Base-by-base conservation (phyloP, 2,888 invertebrate species). In the Orthonevra nobilis region DNA sequence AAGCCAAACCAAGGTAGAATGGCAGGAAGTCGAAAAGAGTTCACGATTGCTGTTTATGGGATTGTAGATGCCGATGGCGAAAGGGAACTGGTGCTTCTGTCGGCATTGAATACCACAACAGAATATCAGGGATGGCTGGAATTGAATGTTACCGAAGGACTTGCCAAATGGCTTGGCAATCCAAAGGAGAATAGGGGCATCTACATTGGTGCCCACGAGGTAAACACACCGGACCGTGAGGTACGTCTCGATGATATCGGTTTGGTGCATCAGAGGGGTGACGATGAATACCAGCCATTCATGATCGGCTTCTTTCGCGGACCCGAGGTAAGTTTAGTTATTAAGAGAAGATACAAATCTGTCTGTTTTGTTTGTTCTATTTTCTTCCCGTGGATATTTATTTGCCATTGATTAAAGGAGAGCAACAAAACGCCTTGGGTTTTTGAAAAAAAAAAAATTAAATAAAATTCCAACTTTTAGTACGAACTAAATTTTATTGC, bases 291-390 rank as follows among this genome's bases (percentile, higher is more conserved):
- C 83, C 96, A 97, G 86, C 96, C 97, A 0, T 98, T 98, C 87
- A 92, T 98, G 91, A 97, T 97, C 6, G 96, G 95, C 0, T 98
- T 96, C 88, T 92, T 96, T 86, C 94, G 94, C 86, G 94, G 81
- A 90, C 92, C 73, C 89, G 92, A 83, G 90, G 93, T 81, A 92
- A 90, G 89, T 60, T 66, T 38, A 61, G 36, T 54, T 69, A 66
- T 54, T 73, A 56, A 61, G 38, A n/a, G n/a, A 36, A 52, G 44
- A 56, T 66, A 56, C 56, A 36, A 56, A 66, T 56, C 44, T 56
- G 54, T 66, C 32, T 34, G 38, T 2, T 14, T n/a, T n/a, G n/a
- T n/a, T n/a, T n/a, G n/a, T n/a, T n/a, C n/a, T n/a, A n/a, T n/a
- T n/a, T n/a, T n/a, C n/a, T n/a, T n/a, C n/a, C n/a, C n/a, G n/a